Percentiles rank a stretch among this genome's conserved stretches.
Evolutionary conservation across 1,140 invertebrate genomes (phyloP).

Genomic region (Papilio aristodemus): DNA sequence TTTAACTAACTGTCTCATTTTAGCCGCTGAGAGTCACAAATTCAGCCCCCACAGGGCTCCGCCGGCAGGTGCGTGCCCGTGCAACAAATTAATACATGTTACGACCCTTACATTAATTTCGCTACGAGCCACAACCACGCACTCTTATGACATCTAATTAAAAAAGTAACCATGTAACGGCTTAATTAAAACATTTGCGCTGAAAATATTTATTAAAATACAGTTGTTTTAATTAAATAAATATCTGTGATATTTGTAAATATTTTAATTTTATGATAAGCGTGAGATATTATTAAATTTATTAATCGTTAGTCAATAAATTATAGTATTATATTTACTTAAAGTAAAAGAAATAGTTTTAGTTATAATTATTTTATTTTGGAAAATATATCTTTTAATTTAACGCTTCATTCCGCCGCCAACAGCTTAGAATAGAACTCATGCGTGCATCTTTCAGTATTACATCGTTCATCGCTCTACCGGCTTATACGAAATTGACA

Average conservation of each 20-base stretch:
- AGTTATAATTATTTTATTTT: not conserved
- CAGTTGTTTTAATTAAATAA: not conserved
- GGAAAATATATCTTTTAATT: not conserved
- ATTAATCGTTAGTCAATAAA: no score
- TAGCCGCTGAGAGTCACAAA: slow-evolving; percentile 24
- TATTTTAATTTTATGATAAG: not conserved
- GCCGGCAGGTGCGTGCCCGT: slow-evolving; percentile 28
- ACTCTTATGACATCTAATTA: slow-evolving; percentile 33
- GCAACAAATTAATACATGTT: slow-evolving; percentile 34
- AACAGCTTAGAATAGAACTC: slow-evolving; percentile 15
- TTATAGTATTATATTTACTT: no score
- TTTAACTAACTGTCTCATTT: slow-evolving; percentile 28
- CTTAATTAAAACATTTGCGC: slow-evolving; percentile 21
- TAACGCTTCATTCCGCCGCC: slow-evolving; percentile 1
- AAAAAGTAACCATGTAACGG: slow-evolving; percentile 25
- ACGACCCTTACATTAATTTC: slow-evolving; percentile 33
- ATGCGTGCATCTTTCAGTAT: slow-evolving; percentile 21
- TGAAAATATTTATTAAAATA: slow-evolving; percentile 2
- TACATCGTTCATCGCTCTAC: slow-evolving; percentile 25
- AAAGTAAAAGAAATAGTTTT: not conserved
- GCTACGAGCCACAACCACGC: slow-evolving; percentile 24
- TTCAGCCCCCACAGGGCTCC: slow-evolving; percentile 1
- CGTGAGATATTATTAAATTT: no score
- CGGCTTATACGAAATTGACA: slow-evolving; percentile 45
- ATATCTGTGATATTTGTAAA: not conserved